Conservation (phyloP, 2,113 vertebrate species). For the Crypturellus undulatus region DNA sequence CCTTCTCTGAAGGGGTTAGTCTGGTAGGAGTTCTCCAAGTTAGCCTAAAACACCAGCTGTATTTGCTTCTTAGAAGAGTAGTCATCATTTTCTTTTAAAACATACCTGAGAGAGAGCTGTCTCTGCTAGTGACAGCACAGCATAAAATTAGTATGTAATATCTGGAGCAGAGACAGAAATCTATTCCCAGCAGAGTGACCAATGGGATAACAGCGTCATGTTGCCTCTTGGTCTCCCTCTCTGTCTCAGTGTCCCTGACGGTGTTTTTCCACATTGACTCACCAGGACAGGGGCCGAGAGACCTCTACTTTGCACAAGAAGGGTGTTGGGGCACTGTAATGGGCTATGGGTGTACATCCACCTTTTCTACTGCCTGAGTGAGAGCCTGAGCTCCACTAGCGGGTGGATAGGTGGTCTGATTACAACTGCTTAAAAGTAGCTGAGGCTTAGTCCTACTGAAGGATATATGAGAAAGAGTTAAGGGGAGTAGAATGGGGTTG, state of each 20-base stretch:
- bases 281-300: fast-evolving
- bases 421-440: background rate
- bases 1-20: background rate
- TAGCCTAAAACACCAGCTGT: background rate
- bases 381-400: background rate
- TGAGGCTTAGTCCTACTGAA: background rate
- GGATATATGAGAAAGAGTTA: fast-evolving
- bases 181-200: background rate
- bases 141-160: background rate
- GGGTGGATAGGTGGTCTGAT: background rate
- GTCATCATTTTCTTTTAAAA: background rate
- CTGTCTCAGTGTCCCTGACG: fast-evolving
- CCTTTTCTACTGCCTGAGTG: background rate
- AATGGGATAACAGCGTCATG: fast-evolving
- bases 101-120: background rate
- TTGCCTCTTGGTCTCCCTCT: fast-evolving
- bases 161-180: background rate
- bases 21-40: fast-evolving
- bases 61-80: fast-evolving
- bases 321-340: background rate
- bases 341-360: too few relatives aligned
- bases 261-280: background rate
- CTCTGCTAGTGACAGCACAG: background rate
- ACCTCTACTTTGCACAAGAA: background rate
- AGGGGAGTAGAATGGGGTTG: background rate